These are phyloP conservation scores for Prosopocoilus inquinatus DNA, from an alignment of 2,888 invertebrate species.

Conservation along the genomic window DNA sequence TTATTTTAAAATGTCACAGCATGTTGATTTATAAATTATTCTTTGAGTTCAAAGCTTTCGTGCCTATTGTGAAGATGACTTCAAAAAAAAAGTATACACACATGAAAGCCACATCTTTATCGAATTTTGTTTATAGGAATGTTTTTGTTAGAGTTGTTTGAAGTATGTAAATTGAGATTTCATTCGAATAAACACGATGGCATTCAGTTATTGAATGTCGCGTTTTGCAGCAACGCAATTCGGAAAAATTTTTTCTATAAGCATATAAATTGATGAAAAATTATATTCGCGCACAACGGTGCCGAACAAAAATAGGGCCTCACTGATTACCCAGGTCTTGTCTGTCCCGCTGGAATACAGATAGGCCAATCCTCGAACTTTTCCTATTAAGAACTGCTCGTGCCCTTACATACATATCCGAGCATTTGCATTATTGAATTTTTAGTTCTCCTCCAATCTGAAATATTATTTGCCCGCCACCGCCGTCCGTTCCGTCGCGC, in stretches of 20 bases:
- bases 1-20: too few species aligned
- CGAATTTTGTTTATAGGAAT: too few species aligned
- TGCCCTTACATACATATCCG: conserved; percentile 45
- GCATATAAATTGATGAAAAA: conserved; percentile 44
- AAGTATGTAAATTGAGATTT: not conserved
- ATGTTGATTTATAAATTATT: too few species aligned
- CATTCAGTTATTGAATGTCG: not conserved
- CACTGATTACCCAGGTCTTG: conserved; percentile 45
- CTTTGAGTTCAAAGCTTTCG: too few species aligned
- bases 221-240: too few species aligned
- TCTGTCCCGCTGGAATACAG: conserved; percentile 44
- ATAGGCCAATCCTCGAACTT: conserved; percentile 44
- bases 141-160: too few species aligned
- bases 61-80: too few species aligned
- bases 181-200: conserved; percentile 4
- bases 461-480: conserved; percentile 19
- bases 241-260: conserved; percentile 38
- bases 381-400: conserved; percentile 46
- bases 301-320: conserved; percentile 41
- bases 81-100: too few species aligned
- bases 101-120: too few species aligned
- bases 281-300: conserved; percentile 42
- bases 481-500: not conserved
- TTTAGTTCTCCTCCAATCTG: conserved; percentile 25
- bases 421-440: conserved; percentile 48